These are phyloP conservation scores for Morus bassanus DNA, from an alignment of 2,797 vertebrate genomes.

Conservation along the genomic window DNA sequence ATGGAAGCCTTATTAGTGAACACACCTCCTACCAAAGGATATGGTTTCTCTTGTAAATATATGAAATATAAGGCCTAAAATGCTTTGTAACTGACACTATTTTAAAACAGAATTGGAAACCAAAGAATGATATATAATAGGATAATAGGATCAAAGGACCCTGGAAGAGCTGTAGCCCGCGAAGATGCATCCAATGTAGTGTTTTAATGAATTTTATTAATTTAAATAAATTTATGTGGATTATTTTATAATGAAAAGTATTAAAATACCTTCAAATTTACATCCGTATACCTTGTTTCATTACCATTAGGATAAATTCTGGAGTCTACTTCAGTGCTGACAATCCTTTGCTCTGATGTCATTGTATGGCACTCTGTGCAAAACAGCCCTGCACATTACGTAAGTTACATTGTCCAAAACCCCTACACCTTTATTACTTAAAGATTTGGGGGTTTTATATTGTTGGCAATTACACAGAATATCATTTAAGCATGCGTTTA, in stretches of 20 bases:
- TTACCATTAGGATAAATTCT: not conserved
- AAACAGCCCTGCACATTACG: not conserved
- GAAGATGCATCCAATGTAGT: not conserved
- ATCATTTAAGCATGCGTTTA: not conserved
- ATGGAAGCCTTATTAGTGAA: conserved; percentile 53
- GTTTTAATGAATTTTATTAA: not conserved
- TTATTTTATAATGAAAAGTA: not conserved
- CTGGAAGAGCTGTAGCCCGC: not conserved
- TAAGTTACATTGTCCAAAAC: not conserved
- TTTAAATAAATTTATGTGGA: not conserved
- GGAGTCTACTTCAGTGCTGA: not conserved
- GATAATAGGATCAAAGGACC: not conserved
- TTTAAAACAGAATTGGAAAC: conserved; percentile 20
- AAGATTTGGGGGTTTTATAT: not conserved
- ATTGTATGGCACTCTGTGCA: not conserved
- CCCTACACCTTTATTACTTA: not conserved
- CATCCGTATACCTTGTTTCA: not conserved
- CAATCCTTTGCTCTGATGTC: not conserved
- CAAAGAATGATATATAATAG: not conserved
- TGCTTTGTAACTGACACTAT: not conserved
- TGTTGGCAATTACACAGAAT: not conserved
- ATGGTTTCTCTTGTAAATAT: conserved; percentile 30
- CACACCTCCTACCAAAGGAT: conserved; percentile 18
- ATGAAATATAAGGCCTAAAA: conserved; percentile 11
- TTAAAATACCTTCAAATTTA: not conserved